These are phyloP conservation scores for Oscheius sp. DNA, from an alignment of 2,888 invertebrate species.

Conservation along the genomic window DNA sequence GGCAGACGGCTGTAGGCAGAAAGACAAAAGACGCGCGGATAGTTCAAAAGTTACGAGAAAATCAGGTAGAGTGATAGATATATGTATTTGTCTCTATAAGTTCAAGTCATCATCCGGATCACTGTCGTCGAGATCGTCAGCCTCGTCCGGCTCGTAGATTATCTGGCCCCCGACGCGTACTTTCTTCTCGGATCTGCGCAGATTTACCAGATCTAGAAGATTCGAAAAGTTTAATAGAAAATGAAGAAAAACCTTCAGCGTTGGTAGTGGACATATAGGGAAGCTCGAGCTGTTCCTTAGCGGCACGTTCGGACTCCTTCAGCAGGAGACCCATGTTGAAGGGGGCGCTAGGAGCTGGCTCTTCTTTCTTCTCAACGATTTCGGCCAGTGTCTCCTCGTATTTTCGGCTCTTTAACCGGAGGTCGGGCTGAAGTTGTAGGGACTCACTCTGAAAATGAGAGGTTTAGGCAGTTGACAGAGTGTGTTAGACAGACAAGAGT, in stretches of 20 bases:
- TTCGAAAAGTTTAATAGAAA: neutral
- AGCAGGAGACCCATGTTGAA: conserved; percentile 34
- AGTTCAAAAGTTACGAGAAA: neutral
- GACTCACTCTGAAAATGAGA: conserved; percentile 27
- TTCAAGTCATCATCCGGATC: conserved; percentile 71
- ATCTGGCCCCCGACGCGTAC: conserved; percentile 66
- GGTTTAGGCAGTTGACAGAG: too few species aligned
- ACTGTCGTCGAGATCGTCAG: conserved; percentile 69
- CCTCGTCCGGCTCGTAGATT: conserved; percentile 67
- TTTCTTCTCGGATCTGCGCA: conserved; percentile 79
- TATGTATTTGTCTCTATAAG: conserved; percentile 36
- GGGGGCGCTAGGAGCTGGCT: conserved; percentile 11
- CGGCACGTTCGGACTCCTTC: conserved; percentile 46
- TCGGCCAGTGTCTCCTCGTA: conserved; percentile 1
- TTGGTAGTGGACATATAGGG: conserved; percentile 57
- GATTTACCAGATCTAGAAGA: conserved; percentile 57
- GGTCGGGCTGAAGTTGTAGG: neutral
- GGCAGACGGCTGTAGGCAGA: neutral
- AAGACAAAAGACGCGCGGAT: neutral
- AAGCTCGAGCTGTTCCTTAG: conserved; percentile 50
- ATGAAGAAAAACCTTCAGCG: conserved; percentile 3
- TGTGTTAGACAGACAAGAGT: too few species aligned
- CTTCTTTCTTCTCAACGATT: conserved; percentile 1
- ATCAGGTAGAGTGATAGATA: neutral
- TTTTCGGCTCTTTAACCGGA: conserved; percentile 28